A percentile compares a stretch with the other conserved stretches of the same genome.
These are phyloP conservation scores for Oopsacas minuta DNA, from an alignment of 37 sponge, comb jelly and placozoan genomes.

Conservation along the genomic window DNA sequence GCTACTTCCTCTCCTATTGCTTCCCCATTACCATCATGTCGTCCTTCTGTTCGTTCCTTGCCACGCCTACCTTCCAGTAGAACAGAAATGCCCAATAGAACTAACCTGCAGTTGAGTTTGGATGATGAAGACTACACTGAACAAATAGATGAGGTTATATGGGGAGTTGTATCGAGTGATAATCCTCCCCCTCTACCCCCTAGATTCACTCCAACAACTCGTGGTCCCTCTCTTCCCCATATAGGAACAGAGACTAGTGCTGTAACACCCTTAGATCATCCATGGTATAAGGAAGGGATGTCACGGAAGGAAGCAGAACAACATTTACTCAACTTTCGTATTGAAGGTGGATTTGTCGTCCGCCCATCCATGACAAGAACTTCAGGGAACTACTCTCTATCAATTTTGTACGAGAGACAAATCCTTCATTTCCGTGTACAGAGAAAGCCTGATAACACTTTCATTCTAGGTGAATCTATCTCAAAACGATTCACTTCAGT, in stretches of 20 bases:
- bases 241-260: not conserved
- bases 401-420: not conserved
- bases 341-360: not conserved
- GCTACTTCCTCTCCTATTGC: not conserved
- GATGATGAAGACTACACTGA: not conserved
- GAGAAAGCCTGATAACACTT: not conserved
- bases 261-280: not conserved
- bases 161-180: not conserved
- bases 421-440: conserved; percentile 5
- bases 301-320: conserved; percentile 3
- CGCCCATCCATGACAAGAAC: not conserved
- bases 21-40: not conserved
- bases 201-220: not conserved
- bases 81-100: not conserved
- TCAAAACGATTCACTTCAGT: not conserved
- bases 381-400: not conserved
- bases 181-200: not conserved
- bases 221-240: not conserved
- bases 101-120: not conserved
- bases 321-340: not conserved
- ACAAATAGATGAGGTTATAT: not conserved
- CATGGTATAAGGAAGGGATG: conserved; percentile 8
- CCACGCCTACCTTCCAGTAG: not conserved
- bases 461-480: not conserved
- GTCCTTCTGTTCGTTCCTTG: not conserved